Base-by-base conservation (phyloP, 2,888 invertebrate genomes). In the Lymantria dispar region DNA sequence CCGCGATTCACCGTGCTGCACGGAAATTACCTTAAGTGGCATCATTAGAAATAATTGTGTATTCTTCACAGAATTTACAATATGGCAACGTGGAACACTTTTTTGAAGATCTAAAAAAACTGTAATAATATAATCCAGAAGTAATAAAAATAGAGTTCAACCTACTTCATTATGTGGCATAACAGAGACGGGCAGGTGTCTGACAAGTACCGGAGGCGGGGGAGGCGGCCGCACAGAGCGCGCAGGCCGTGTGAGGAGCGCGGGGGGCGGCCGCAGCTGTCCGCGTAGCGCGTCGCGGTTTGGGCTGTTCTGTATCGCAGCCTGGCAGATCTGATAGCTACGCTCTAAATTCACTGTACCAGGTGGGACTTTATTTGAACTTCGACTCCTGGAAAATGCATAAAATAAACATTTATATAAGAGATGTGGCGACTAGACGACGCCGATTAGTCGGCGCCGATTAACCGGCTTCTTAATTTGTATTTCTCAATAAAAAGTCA, bases 281-380 rank as follows among this genome's bases (percentile, higher is more conserved):
- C 96, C 96, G 51, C 96, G 94, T 44, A 97, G 84, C 70, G 97
- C 97, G 77, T 97, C 97, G 13, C 97, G 92, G 87, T 98, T 98
- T 0, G 97, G 97, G 76, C 97, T 98, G 83, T 97, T 98, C 86
- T 98, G 97, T 61, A 98, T 97, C n/a, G 96, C 96, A 41, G 96
- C 96, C 83, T 96, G 96, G 73, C 97, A 97, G 70, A 98, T 98
- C 88, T 98, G 98, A 84, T 98, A 97, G 78, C 98, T 98, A 50
- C 98, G 94, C 80, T 98, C 98, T 48, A 98, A 88, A 86, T 98
- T 98, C 36, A 98, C 97, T 5, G 96, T 96, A 1, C 97, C 97
- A 0, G 97, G 97, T 0, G 97, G 97, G 55, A 96, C 94, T 79
- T 95, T 95, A 71, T 94, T 95, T 8, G 94, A 92, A 62, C 92